Evolutionary conservation across 2,888 invertebrate species (phyloP).

Genomic region (Rhaphigaster nebulosa): DNA sequence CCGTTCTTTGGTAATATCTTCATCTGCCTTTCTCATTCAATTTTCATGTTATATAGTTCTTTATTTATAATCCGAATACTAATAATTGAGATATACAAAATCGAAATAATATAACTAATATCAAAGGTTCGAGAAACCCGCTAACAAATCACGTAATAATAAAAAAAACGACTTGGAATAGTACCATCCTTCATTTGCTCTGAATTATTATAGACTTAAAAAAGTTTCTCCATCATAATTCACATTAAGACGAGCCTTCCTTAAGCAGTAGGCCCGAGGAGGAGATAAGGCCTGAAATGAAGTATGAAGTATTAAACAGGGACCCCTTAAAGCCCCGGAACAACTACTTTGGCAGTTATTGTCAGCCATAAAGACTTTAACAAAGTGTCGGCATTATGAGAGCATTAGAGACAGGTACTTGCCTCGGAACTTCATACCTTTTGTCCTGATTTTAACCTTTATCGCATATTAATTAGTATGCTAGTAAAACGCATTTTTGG

Average conservation of each 20-base stretch:
- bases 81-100: too few relatives aligned
- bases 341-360: conserved; percentile 16
- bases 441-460: not conserved
- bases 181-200: not conserved
- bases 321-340: not conserved
- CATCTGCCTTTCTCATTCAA: too few relatives aligned
- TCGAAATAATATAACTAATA: too few relatives aligned
- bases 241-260: not conserved
- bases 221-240: conserved; percentile 16
- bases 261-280: not conserved
- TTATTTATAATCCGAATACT: too few relatives aligned
- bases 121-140: not conserved
- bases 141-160: not conserved
- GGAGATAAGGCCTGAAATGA: conserved; percentile 17
- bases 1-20: too few relatives aligned
- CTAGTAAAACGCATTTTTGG: not conserved
- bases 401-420: not conserved
- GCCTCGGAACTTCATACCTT: not conserved
- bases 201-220: not conserved
- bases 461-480: not conserved
- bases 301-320: conserved; percentile 45
- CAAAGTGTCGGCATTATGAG: conserved; percentile 13
- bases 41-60: too few relatives aligned
- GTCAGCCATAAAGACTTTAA: conserved; percentile 26
- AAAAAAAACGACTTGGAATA: not conserved